A percentile compares a stretch with the other conserved stretches of the same genome.
Evolutionary conservation across 2,888 invertebrate genomes (phyloP).

Genomic region (Thymelicus lineola): DNA sequence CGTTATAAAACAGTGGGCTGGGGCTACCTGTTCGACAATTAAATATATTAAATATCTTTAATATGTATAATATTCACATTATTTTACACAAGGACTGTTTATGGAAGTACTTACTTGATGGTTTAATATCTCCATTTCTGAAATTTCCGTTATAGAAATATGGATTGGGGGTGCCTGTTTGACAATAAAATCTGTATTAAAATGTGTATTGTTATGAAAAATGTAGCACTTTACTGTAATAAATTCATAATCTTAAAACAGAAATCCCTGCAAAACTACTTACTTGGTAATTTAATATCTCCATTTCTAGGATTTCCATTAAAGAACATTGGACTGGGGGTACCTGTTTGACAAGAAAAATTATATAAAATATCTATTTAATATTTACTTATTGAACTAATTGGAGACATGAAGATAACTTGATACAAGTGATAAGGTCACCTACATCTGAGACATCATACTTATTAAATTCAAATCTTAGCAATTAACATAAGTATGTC

Average conservation of each 20-base stretch:
- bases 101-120: slow-evolving; percentile 64
- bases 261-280: slow-evolving; percentile 47
- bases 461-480: too few relatives aligned
- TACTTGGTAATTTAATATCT: slow-evolving; percentile 74
- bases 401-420: too few relatives aligned
- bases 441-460: too few relatives aligned
- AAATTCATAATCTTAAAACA: not conserved
- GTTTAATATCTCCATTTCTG: slow-evolving; percentile 71
- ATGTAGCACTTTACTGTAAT: not conserved
- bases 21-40: slow-evolving; percentile 8
- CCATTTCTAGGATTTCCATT: slow-evolving; percentile 67
- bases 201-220: not conserved
- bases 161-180: slow-evolving; percentile 47
- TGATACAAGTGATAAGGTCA: too few relatives aligned
- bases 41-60: not conserved
- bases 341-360: not conserved
- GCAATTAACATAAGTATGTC: too few relatives aligned
- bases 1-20: slow-evolving; percentile 61
- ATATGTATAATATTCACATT: too few relatives aligned
- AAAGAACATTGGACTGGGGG: slow-evolving; percentile 55
- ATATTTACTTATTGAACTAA: too few relatives aligned
- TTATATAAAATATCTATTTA: not conserved
- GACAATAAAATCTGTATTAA: not conserved
- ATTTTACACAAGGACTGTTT: not conserved
- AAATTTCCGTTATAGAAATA: slow-evolving; percentile 60